Evolutionary conservation across 64 coral and sea anemone species (phyloP).

Genomic region (Stichodactyla mertensii): DNA sequence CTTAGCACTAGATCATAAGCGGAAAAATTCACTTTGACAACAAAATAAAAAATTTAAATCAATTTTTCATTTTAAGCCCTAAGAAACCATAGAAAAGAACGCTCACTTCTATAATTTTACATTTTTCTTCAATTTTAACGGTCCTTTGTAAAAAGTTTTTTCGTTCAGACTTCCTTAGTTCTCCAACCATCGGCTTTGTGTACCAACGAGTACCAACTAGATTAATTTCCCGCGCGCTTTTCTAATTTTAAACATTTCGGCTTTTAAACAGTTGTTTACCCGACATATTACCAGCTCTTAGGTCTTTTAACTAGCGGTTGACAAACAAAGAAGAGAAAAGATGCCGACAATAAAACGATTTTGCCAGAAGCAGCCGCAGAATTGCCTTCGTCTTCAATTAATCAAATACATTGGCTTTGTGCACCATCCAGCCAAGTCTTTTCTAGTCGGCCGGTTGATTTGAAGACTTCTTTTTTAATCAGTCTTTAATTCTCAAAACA

Average conservation of each 20-base stretch:
- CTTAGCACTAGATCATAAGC: too few species aligned
- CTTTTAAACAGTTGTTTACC: slow-evolving; percentile 30
- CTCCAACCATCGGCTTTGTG: too few species aligned
- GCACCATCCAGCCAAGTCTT: neutral
- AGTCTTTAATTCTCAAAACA: neutral
- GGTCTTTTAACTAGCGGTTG: slow-evolving; percentile 19
- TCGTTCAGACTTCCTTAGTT: too few species aligned
- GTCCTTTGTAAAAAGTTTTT: too few species aligned
- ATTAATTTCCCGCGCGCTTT: neutral
- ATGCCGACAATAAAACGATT: neutral
- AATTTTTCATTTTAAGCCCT: too few species aligned
- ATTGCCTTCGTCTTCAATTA: neutral
- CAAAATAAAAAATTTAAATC: too few species aligned
- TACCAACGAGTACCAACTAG: neutral
- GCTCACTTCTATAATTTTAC: too few species aligned
- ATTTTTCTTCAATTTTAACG: too few species aligned
- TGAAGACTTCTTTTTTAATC: neutral
- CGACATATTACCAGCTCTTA: slow-evolving; percentile 9
- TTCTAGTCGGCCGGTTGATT: neutral
- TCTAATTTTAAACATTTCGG: neutral
- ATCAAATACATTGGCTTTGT: neutral
- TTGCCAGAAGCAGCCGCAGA: neutral
- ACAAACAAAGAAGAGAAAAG: slow-evolving; percentile 1
- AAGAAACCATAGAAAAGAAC: too few species aligned
- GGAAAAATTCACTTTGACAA: too few species aligned